Conservation (phyloP, 2,888 invertebrate genomes). For the Teleogryllus oceanicus region DNA sequence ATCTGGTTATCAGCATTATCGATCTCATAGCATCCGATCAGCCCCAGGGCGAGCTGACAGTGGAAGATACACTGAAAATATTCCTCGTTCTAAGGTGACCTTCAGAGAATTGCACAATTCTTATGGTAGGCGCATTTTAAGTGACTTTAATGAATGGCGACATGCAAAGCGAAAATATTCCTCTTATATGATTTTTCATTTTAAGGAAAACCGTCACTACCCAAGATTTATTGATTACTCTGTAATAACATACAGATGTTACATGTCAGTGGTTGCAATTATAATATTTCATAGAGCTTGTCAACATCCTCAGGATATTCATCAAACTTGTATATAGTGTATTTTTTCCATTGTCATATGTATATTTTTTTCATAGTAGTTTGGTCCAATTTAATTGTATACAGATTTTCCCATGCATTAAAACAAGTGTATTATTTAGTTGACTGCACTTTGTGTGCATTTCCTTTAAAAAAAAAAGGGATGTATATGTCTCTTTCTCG, state of each 20-base stretch:
- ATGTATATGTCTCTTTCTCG: too few species aligned
- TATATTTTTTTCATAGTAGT: not conserved
- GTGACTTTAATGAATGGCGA: conserved; percentile 67
- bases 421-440: too few species aligned
- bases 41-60: conserved; percentile 47
- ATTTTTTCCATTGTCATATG: not conserved
- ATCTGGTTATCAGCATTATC: conserved; percentile 46
- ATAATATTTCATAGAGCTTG: too few species aligned
- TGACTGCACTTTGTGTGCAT: too few species aligned
- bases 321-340: not conserved
- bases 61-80: conserved; percentile 46
- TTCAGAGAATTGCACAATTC: conserved; percentile 69
- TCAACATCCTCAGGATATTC: too few species aligned
- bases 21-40: conserved; percentile 55
- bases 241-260: conserved; percentile 18
- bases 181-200: too few species aligned
- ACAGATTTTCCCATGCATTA: too few species aligned
- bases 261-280: not conserved
- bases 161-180: conserved; percentile 52
- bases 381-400: too few species aligned
- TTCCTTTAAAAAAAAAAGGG: too few species aligned
- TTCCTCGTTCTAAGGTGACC: conserved; percentile 54
- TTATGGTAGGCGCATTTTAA: conserved; percentile 64
- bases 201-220: conserved; percentile 21
- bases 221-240: conserved; percentile 31